Evolutionary conservation across 2,888 invertebrate species (phyloP), one percentile per base, ranked within the genome.

Genomic region (Dinocampus coccinellae): DNA sequence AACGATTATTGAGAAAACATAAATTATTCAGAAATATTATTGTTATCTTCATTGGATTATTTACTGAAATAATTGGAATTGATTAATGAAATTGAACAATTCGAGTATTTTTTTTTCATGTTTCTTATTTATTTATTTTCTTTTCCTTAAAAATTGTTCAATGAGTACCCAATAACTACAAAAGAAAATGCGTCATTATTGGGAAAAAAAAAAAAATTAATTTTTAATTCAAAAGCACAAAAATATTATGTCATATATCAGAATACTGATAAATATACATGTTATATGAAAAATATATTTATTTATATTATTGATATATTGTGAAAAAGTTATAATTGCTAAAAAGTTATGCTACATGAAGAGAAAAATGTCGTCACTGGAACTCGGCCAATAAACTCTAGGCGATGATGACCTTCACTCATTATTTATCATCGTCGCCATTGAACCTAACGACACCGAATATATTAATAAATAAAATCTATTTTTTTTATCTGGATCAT

Each of bases 361-460:
- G 33, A 39, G 60, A 24, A 16, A 13, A 47, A 57, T 36, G 33
- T 22, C 42, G 24, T 36, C 69, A 65, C 67, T 79, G 79, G 78
- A 77, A 63, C 53, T 22, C 65, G 70, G 78, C 79, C 79, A 79
- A 76, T 76, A 75, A 76, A 75, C 73, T 73, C 34, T 16, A 53
- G 55, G 33, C 67, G 34, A 22, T 70, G 47, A 58, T 66, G 71
- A 74, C 76, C 72, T 75, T 77, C 70, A 60, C 65, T 55, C 20
- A 47, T 69, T 69, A 60, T 69, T 66, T 68, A 26, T 42, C 53
- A 29, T 64, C 63, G 26, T 33, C 63, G 52, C 33, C 52, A 64
- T 47, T 64, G 52, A 52, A 64, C 62, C 26, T 29, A 36, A n/a
- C 34, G 39, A 34, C 13, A 24, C 34, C n/a, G 11, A 13, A 36